Base-by-base conservation (phyloP, 1,140 invertebrate genomes). In the Brachionus manjavacas region DNA sequence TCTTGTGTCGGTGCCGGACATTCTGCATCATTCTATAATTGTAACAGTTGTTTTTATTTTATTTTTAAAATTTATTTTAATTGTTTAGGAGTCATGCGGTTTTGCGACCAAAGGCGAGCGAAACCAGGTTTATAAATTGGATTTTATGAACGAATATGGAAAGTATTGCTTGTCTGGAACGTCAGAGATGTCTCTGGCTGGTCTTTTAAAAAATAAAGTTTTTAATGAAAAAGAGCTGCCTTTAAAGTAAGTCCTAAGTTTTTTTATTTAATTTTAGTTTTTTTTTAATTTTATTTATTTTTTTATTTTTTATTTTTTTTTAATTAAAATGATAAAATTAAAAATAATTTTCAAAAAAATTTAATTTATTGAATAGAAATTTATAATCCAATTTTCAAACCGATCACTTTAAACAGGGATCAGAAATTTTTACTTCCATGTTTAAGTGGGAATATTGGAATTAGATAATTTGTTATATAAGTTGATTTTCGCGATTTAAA, bases 71-170 rank as follows among this genome's bases (percentile, higher is more conserved):
- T 46, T 31, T 74, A 9, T 2, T 35, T 8, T 12, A 25, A 11
- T 7, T 41, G n/a, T 7, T 11, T 46, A 83, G 80, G 80, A 83
- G 60, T 83, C 80, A 9, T 83, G 80, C 49, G 80, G 80, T 16
- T 83, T 83, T 49, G 8, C 55, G 16, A 83, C 80, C 12, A 66
- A 64, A 83, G 80, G 81, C n/a, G 60, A 70, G 4, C 64, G 81
- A 12, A 68, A 68, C 23, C 81, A 83, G 16, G 60, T 83, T 6
- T 84, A 84, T 74, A 66, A 76, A 64, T 43, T 84, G 23, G 83
- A 84, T 60, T 84, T 41, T 84, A 31, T 72, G 20, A 68, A 83
- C 12, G 83, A 84, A 76, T 76, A 74, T 84, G 83, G 68, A 25
- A 66, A 49, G 55, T 84, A 74, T 43, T 84, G 83, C 66, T 23